Conservation (phyloP, 2,113 vertebrate species). For the Lepus europaeus region DNA sequence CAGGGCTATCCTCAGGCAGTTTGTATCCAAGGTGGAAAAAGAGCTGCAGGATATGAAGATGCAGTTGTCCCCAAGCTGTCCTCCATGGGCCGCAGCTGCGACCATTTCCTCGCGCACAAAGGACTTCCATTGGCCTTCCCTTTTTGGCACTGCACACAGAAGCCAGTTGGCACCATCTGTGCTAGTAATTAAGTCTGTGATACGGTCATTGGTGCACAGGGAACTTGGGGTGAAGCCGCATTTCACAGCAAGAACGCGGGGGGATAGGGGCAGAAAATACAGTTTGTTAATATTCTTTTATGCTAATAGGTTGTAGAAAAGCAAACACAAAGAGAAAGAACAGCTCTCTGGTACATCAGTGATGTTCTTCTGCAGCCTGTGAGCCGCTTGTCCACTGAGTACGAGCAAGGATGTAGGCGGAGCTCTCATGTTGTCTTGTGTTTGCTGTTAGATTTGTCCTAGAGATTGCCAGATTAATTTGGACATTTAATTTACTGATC, state of each 20-base stretch:
- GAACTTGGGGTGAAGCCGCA: neutral
- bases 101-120: neutral
- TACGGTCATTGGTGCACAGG: neutral
- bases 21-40: neutral
- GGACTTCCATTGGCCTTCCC: neutral
- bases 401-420: neutral
- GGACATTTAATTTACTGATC: neutral
- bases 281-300: neutral
- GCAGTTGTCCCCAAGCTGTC: neutral
- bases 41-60: neutral
- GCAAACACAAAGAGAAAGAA: neutral
- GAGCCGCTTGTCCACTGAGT: neutral
- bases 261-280: neutral
- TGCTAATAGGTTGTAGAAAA: neutral
- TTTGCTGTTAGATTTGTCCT: neutral
- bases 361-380: neutral
- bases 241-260: neutral
- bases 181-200: neutral
- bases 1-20: neutral
- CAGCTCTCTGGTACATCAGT: neutral
- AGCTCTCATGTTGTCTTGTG: neutral
- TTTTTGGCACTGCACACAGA: neutral
- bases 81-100: neutral
- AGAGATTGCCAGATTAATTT: neutral
- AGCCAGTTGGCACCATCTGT: conserved; percentile 43